Base-by-base conservation (phyloP, 1,140 invertebrate genomes). In the Penaeus vannamei region DNA sequence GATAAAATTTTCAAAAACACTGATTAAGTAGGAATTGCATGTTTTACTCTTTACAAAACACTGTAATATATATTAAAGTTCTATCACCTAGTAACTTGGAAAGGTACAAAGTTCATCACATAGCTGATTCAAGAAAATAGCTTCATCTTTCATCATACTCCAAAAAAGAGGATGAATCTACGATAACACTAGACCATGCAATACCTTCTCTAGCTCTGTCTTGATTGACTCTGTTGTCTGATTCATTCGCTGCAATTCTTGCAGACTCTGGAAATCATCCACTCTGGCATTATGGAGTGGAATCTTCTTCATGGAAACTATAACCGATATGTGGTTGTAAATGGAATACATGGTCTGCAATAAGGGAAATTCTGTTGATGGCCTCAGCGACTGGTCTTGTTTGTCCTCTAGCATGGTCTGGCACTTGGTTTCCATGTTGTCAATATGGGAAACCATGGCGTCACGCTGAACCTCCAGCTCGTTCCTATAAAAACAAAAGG, bases 301-400 rank as follows among this genome's bases (percentile, higher is more conserved):
- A 85, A 85, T 42, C 59, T 85, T 85, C n/a, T 76, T 85, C 84
- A 85, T 85, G 20, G 84, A 32, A 72, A 85, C 72, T 29, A 85
- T 20, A 72, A 85, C n/a, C 4, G 42, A 22, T 26, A 85, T 46
- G 19, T 85, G 62, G 62, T 85, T 85, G 23, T 59, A 64, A 17
- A 85, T 26, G 66, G 84, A 85, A 26, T 85, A 22, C 61, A 85
- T 26, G n/a, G 42, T 69, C 26, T 53, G 64, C 14, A 85, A 53
- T 42, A 53, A 46, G 8, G 26, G 84, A 20, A 72, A 72, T 53
- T 76, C 84, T 0, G 53, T 53, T 12, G 53, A 53, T 12, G 53
- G 53, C 53, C 53, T 53, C 22, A 23, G 20, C 59, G 26, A 42
- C 8, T 66, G 20, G 17, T 85, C 29, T n/a, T 76, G 32, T 7